Evolutionary conservation across 2,113 vertebrate species (phyloP).

Genomic region (Callaeas wilsoni): DNA sequence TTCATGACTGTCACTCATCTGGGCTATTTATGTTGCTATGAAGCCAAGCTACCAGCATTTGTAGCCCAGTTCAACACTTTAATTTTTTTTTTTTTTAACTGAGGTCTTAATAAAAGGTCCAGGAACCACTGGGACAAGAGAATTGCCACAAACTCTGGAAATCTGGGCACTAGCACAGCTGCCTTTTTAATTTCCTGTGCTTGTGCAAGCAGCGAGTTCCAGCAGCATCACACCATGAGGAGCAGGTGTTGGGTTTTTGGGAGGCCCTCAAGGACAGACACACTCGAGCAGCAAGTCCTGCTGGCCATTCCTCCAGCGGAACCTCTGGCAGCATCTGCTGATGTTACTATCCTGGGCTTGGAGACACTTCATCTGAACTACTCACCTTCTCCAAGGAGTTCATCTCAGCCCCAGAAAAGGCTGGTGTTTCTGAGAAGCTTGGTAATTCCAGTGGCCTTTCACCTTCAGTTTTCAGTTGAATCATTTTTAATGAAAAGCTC

Average conservation of each 20-base stretch:
- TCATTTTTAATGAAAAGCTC: neutral
- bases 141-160: neutral
- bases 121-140: neutral
- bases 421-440: neutral
- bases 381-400: neutral
- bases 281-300: fast-evolving
- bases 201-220: neutral
- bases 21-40: neutral
- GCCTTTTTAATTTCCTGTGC: neutral
- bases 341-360: neutral
- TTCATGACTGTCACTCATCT: neutral
- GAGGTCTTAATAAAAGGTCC: conserved; percentile 19
- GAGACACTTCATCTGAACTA: neutral
- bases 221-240: fast-evolving
- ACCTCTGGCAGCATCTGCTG: neutral
- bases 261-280: fast-evolving
- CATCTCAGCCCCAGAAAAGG: neutral
- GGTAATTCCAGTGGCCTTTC: neutral
- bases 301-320: neutral
- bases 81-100: neutral
- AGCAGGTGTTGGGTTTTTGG: fast-evolving
- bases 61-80: neutral
- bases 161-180: neutral
- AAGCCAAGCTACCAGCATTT: neutral
- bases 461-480: neutral